Percentiles rank a stretch among this genome's conserved stretches.
phyloP scores from a whole-genome alignment of 2,888 invertebrate species.

The Phoenoteleia sp. region DNA sequence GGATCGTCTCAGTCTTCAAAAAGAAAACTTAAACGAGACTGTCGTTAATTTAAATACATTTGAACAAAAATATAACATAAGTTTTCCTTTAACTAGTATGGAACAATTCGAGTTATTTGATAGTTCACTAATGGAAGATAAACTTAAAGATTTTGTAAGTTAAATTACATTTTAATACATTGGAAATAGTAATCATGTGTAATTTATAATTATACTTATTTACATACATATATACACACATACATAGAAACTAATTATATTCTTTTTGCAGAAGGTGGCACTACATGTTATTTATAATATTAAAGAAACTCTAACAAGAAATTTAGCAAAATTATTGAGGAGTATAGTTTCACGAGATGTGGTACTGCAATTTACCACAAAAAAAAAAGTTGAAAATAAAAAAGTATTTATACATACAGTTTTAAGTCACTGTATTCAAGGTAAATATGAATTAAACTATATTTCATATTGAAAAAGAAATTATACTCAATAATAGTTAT shows the following conservation, averaged over 20 bases:
- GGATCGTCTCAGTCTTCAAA: background rate
- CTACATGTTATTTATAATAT: background rate
- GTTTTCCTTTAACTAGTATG: background rate
- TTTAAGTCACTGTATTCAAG: background rate
- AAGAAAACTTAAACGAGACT: background rate
- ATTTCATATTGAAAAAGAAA: background rate
- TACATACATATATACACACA: background rate
- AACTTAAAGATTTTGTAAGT: constrained; percentile 1
- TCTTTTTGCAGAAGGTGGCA: background rate
- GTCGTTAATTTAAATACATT: background rate
- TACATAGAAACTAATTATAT: background rate
- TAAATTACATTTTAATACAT: background rate
- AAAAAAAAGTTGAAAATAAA: background rate
- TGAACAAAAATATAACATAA: background rate
- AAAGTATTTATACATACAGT: background rate
- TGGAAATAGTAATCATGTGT: background rate
- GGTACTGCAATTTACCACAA: background rate
- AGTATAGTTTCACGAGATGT: background rate
- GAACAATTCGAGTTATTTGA: background rate
- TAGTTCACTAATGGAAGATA: background rate
- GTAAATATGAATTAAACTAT: too few species aligned
- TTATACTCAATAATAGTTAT: background rate
- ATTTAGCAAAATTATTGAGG: background rate
- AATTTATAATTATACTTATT: background rate
- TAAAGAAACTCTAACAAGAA: background rate